Evolutionary conservation across 2,888 invertebrate genomes (phyloP), one percentile per base, ranked within the genome.

Genomic region (Rotaria sp.): DNA sequence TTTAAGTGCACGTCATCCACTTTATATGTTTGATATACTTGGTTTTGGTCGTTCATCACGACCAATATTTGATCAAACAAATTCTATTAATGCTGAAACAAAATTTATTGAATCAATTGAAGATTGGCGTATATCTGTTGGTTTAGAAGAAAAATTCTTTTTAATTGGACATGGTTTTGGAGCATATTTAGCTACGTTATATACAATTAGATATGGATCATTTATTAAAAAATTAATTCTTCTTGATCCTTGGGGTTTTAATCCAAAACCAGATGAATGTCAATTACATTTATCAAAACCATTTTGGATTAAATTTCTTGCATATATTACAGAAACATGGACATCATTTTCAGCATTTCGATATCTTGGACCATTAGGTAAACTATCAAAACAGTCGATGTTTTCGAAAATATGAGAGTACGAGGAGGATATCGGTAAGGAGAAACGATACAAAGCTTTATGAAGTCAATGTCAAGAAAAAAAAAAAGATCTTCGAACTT

Each of bases 151-250:
- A 45, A 67, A 94, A 91, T 94, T 98, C 92, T 94, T 96, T 75
- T 91, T 98, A 50, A 92, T 97, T 84, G 98, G 97, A 0, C 97
- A 97, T 92, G 96, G 96, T 88, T 94, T 98, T 92, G 97, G 97
- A 74, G 91, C 90, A 15, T 91, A 89, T 88, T 57, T 91, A 18
- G 88, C 90, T 4, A 89, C 89, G 52, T 88, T 90, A 0, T 91
- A 91, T 87, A 88, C 89, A 3, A 87, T 91, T 15, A 89, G 90
- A 88, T 96, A 30, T 94, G 96, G 24, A 95, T 96, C 92, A 94
- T 96, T 94, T 89, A 95, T 98, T 0, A 93, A 95, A 87, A 97
- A 98, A 92, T 92, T 99, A 2, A 94, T 99, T 88, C 92, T 98
- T 57, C 97, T 96, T 0, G 98, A 99, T 91, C 96, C 98, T 0